Evolutionary conservation across 35 echinoderm and acorn worm genomes (phyloP).

Genomic region (Nesometra sesokonis): DNA sequence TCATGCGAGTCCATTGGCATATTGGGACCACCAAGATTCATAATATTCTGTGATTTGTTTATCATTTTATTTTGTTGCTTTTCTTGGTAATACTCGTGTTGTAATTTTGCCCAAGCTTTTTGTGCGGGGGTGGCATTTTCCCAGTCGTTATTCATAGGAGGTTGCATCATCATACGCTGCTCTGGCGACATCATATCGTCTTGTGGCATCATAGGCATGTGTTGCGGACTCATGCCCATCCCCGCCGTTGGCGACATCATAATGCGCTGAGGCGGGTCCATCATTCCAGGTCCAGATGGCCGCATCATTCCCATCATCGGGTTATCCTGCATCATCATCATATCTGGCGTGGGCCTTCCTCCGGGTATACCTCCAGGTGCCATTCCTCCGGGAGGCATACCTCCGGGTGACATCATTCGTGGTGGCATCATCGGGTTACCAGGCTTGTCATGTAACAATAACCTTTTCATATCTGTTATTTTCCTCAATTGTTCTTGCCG

Average conservation of each 20-base stretch:
- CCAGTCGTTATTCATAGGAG: slow-evolving; percentile 65
- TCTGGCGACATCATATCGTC: slow-evolving; percentile 47
- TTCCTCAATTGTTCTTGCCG: slow-evolving; percentile 71
- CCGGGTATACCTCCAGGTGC: slow-evolving; percentile 34
- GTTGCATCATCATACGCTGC: slow-evolving; percentile 42
- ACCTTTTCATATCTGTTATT: slow-evolving; percentile 83
- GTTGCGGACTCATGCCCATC: neutral
- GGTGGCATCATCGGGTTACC: slow-evolving; percentile 50
- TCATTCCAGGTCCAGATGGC: neutral
- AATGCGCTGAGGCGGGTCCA: neutral
- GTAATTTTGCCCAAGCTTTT: slow-evolving; percentile 84
- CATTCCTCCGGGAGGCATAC: slow-evolving; percentile 46
- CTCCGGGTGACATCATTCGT: slow-evolving; percentile 71
- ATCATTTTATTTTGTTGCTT: slow-evolving; percentile 67
- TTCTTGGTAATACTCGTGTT: slow-evolving; percentile 83
- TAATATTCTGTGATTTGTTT: slow-evolving; percentile 62
- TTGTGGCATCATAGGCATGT: slow-evolving; percentile 36
- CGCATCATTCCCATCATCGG: neutral
- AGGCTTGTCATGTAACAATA: slow-evolving; percentile 88
- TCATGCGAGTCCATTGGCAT: slow-evolving; percentile 8
- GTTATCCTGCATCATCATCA: neutral
- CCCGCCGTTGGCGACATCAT: neutral
- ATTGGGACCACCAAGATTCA: slow-evolving; percentile 24
- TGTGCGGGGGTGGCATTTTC: slow-evolving; percentile 82
- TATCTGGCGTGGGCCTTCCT: neutral